Percentiles rank a stretch among this genome's conserved stretches.
phyloP scores from a whole-genome alignment of 2,113 vertebrate genomes.

The Cairina moschata region DNA sequence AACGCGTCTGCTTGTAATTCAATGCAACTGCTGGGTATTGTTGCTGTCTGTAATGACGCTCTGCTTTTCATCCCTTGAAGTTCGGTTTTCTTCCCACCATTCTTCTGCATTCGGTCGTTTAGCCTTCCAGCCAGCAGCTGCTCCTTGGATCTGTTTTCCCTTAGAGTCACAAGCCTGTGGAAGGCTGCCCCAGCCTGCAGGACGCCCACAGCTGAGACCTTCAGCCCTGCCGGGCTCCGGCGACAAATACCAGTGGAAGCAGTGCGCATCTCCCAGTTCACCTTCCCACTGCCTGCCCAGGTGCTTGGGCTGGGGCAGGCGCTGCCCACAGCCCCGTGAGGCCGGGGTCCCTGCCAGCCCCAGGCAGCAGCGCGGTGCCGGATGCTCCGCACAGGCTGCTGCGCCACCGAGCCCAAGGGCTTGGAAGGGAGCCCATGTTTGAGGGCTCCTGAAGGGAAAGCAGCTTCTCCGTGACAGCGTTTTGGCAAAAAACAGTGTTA shows the following conservation, averaged over 20 bases:
- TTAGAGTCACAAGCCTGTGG: not conserved
- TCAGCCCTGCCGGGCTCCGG: not conserved
- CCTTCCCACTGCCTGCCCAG: not conserved
- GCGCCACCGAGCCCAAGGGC: not conserved
- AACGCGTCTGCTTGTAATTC: not conserved
- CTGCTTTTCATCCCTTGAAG: not conserved
- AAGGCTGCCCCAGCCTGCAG: not conserved
- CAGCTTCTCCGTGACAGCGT: constrained; percentile 14
- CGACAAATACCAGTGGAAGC: not conserved
- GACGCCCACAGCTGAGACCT: accelerated
- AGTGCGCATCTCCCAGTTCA: accelerated
- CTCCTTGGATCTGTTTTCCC: not conserved
- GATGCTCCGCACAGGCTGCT: not conserved
- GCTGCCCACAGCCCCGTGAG: no score
- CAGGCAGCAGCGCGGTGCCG: not conserved
- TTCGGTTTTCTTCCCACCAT: not conserved
- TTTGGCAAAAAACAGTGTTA: not conserved
- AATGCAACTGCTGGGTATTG: not conserved
- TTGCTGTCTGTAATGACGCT: not conserved
- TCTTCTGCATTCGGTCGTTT: not conserved
- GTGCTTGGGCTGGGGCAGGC: not conserved
- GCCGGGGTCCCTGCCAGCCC: accelerated
- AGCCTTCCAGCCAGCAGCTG: not conserved
- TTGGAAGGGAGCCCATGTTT: constrained; percentile 23
- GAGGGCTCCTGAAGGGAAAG: constrained; percentile 39